A percentile compares a stretch with the other conserved stretches of the same genome.
Evolutionary conservation across 2,797 vertebrate species (phyloP).

Genomic region (Gastrophryne carolinensis): DNA sequence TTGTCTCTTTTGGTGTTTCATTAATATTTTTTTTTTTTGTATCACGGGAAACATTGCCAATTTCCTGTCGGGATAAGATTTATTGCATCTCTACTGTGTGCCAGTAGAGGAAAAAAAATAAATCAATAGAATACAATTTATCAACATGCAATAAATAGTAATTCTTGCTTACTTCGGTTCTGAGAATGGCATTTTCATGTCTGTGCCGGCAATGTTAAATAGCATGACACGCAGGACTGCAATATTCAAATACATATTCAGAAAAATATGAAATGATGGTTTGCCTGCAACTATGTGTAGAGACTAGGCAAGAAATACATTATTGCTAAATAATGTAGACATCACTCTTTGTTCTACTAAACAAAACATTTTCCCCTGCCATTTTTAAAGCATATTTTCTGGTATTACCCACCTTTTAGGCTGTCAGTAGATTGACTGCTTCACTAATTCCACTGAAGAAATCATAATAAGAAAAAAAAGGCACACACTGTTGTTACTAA

Average conservation of each 20-base stretch:
- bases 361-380: too few species aligned
- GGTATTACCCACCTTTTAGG: too few species aligned
- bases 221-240: not conserved
- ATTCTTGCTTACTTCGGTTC: not conserved
- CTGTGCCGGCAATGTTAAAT: not conserved
- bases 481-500: too few species aligned
- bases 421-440: too few species aligned
- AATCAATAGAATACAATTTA: slow-evolving; percentile 37
- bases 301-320: not conserved
- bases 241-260: not conserved
- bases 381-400: too few species aligned
- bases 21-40: slow-evolving; percentile 39
- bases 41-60: slow-evolving; percentile 32
- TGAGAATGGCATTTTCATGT: not conserved
- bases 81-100: slow-evolving; percentile 26
- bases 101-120: slow-evolving; percentile 13
- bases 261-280: not conserved
- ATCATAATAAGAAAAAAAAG: too few species aligned
- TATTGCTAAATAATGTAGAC: not conserved
- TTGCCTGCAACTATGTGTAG: not conserved
- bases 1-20: slow-evolving; percentile 41
- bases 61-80: slow-evolving; percentile 27
- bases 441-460: too few species aligned
- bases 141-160: slow-evolving; percentile 35
- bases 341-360: not conserved